phyloP scores from a whole-genome alignment of 2,888 invertebrate genomes.

The Dermolepida albohirtum region DNA sequence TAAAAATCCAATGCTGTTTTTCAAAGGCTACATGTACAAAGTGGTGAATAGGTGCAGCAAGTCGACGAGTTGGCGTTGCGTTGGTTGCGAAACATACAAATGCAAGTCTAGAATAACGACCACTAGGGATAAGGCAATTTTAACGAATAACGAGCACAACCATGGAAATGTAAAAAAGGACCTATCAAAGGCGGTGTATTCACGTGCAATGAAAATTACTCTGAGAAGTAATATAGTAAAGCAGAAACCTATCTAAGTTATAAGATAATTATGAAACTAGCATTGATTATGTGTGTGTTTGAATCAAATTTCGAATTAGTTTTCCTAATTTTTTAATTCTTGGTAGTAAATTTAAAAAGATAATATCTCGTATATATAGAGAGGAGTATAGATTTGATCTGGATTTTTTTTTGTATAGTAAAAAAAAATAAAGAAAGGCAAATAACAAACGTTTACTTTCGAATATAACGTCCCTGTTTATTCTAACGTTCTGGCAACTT shows the following conservation, averaged over 20 bases:
- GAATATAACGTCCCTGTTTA: too few relatives aligned
- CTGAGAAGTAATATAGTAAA: background rate
- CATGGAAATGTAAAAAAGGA: conserved; percentile 10
- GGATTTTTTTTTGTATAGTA: too few relatives aligned
- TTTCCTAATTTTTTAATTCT: too few relatives aligned
- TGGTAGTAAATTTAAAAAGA: too few relatives aligned
- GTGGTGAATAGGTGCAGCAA: conserved; percentile 47
- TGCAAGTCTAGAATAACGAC: conserved; percentile 53
- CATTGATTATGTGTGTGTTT: too few relatives aligned
- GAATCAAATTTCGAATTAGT: too few relatives aligned
- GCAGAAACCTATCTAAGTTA: background rate
- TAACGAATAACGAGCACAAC: conserved; percentile 9
- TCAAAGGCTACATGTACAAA: conserved; percentile 49
- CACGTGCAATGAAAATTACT: background rate
- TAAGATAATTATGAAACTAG: too few relatives aligned
- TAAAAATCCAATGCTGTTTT: conserved; percentile 51
- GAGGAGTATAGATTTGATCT: too few relatives aligned
- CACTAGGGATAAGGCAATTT: conserved; percentile 43
- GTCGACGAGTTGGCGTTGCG: conserved; percentile 54
- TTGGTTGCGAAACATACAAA: conserved; percentile 50
- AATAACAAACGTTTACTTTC: too few relatives aligned
- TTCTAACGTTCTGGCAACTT: too few relatives aligned
- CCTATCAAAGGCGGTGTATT: conserved; percentile 1
- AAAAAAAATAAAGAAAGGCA: too few relatives aligned
- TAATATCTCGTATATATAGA: too few relatives aligned